These are phyloP conservation scores for Pilophorus perplexus DNA, from an alignment of 2,888 invertebrate genomes.

Conservation along the genomic window DNA sequence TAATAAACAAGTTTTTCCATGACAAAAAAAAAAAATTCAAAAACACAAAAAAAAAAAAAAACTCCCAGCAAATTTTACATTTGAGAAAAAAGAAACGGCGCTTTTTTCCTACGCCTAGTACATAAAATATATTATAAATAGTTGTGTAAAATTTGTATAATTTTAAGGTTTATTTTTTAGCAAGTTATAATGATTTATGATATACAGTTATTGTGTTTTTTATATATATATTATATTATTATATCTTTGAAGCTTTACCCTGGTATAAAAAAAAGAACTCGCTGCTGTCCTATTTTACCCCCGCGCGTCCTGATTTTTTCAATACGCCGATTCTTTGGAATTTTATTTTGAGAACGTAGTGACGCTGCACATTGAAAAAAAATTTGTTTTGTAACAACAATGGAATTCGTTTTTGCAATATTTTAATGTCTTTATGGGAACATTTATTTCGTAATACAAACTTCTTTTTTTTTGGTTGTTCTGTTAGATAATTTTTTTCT, in stretches of 20 bases:
- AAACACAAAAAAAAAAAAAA: constrained; percentile 13
- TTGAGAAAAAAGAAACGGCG: constrained; percentile 32
- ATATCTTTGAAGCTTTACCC: constrained; percentile 40
- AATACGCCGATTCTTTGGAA: not conserved
- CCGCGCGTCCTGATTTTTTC: not conserved
- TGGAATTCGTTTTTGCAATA: not conserved
- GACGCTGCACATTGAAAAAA: no score
- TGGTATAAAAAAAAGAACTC: constrained; percentile 2
- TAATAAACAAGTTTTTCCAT: constrained; percentile 32
- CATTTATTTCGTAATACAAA: no score
- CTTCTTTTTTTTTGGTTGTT: not conserved
- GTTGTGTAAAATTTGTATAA: constrained; percentile 42
- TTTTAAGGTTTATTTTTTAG: constrained; percentile 40
- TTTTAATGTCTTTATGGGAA: no score
- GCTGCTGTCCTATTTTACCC: constrained; percentile 6
- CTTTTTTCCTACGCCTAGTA: constrained; percentile 41
- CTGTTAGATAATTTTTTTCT: not conserved
- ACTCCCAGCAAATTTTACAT: no score
- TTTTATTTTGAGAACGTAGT: no score
- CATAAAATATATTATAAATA: constrained; percentile 41
- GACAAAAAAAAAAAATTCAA: constrained; percentile 21
- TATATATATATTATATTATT: constrained; percentile 42
- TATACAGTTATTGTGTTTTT: constrained; percentile 41
- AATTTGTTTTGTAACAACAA: no score
- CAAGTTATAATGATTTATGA: constrained; percentile 35